phyloP scores from a whole-genome alignment of 2,888 invertebrate genomes.

The Anoplius nigerrimus region DNA sequence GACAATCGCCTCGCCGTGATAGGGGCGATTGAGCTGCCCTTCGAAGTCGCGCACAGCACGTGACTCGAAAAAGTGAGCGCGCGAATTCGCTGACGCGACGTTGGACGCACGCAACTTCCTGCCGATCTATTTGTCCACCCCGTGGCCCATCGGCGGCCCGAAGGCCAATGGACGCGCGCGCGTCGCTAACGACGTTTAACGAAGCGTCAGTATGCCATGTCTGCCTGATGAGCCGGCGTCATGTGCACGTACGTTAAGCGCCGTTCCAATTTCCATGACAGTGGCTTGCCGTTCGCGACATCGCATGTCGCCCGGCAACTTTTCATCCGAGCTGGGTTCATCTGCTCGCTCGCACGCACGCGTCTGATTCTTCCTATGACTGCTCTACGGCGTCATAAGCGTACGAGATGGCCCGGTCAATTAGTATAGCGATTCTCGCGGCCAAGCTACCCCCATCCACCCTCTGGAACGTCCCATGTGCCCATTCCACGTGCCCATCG shows the following conservation, averaged over 20 bases:
- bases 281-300: conserved; percentile 24
- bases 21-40: no score
- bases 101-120: no score
- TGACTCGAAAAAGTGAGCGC: no score
- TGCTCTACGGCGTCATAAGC: not conserved
- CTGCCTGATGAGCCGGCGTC: conserved; percentile 28
- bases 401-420: conserved; percentile 23
- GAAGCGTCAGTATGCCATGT: conserved; percentile 1
- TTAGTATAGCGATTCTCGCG: conserved; percentile 28
- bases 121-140: no score
- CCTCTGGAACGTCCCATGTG: not conserved
- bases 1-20: no score
- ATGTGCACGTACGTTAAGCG: conserved; percentile 27
- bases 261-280: conserved; percentile 37
- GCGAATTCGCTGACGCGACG: no score
- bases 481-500: not conserved
- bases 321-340: conserved; percentile 13
- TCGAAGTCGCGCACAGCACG: no score
- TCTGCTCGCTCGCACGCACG: not conserved
- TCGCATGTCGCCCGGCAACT: conserved; percentile 25
- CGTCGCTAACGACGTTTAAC: conserved; percentile 6
- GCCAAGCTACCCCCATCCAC: not conserved
- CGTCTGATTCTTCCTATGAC: not conserved
- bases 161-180: not conserved
- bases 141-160: no score